Base-by-base conservation (phyloP, 2,888 invertebrate genomes). In the Drosophila trichaetosa region DNA sequence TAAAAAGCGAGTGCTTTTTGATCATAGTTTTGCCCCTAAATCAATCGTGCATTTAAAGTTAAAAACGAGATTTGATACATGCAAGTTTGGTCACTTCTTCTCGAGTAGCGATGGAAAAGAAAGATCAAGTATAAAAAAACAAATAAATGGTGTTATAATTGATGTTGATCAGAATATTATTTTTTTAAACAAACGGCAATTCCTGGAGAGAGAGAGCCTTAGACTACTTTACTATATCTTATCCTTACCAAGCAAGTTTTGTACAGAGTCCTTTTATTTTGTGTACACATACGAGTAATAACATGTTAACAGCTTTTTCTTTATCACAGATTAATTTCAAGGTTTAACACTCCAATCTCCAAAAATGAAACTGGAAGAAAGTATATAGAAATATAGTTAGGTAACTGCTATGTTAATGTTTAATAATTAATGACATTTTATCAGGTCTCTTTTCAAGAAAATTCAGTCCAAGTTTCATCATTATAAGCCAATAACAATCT, bases 281-380 rank as follows among this genome's bases (percentile, higher is more conserved):
- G 7, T 21, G 0, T 16, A 21, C 46, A 21, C 0, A 21, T 4
- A 13, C 13, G 46, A 46, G 7, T 21, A 13, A 6, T 7, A 46
- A 6, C 1, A 21, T 13, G 1, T 7, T 4, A 1, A 21, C 4
- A 24, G 1, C 0, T 1, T 21, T 21, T 21, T 1, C 13, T 4
- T 13, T 24, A 24, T 21, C 8, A 4, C 1, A 24, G 8, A 8
- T 16, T 24, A 8, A 16, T 7, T 46, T 21, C 21, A 16, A 4
- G 7, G 4, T 0, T 46, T 7, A 16, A 16, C 13, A 24, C 8
- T 16, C 46, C 0, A 42, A 1, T 42, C 21, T 24, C 24, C 24
- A 10, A 10, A 40, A n/a, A 40, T n/a, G 2, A 31, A 31, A 31
- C 46, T 46, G 7, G 13, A 7, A 46, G 7, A 46, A 13, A 21